phyloP scores from a whole-genome alignment of 2,888 invertebrate species.

The Uropetala carovei region DNA sequence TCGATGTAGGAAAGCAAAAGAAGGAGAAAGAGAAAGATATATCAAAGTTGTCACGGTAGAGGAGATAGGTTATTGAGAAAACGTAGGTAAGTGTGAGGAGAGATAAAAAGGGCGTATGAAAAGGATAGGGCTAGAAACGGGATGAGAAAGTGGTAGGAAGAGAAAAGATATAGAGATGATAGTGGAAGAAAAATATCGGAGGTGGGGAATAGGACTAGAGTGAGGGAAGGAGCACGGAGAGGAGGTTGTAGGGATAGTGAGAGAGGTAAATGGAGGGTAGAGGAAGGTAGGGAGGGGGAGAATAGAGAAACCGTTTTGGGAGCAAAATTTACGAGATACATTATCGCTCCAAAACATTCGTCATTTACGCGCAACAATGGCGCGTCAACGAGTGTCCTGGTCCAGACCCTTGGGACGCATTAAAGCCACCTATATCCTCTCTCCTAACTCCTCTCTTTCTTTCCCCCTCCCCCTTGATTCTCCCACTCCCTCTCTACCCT shows the following conservation, averaged over 20 bases:
- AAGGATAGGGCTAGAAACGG: too few relatives aligned
- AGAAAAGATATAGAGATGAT: neutral
- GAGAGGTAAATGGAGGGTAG: neutral
- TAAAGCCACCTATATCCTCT: neutral
- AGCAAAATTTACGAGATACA: slow-evolving; percentile 15
- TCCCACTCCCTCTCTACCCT: neutral
- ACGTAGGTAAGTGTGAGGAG: too few relatives aligned
- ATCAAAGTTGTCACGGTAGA: too few relatives aligned
- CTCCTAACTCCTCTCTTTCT: neutral
- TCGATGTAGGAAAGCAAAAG: too few relatives aligned
- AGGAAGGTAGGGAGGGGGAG: neutral
- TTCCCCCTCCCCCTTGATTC: neutral
- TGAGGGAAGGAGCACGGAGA: neutral
- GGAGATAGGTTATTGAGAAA: too few relatives aligned
- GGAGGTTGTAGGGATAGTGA: neutral
- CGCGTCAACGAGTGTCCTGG: slow-evolving; percentile 26
- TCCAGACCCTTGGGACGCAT: slow-evolving; percentile 27
- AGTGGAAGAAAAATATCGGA: neutral
- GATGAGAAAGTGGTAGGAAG: too few relatives aligned
- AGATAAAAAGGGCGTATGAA: too few relatives aligned
- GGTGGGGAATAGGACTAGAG: neutral
- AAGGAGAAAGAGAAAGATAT: too few relatives aligned
- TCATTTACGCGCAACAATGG: slow-evolving; percentile 58
- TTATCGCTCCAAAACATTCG: slow-evolving; percentile 57
- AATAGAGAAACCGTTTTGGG: neutral